Conservation (phyloP, 2,888 invertebrate genomes). For the Gastracanthus pulcherrimus region DNA sequence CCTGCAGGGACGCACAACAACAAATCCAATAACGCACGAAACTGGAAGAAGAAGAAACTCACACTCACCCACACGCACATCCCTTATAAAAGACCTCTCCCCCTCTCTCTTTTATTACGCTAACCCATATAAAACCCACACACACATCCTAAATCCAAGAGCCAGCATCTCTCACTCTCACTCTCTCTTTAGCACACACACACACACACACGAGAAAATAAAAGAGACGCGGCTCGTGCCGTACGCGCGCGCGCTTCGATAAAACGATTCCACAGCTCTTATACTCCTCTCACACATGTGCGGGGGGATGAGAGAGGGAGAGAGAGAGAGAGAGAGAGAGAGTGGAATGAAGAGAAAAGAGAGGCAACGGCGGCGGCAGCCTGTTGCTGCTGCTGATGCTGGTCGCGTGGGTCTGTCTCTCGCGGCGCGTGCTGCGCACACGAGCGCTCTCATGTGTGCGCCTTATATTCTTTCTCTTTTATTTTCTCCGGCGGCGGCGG, state of each 20-base stretch:
- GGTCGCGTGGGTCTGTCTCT: constrained; percentile 53
- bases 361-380: not conserved
- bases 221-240: constrained; percentile 58
- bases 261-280: constrained; percentile 11
- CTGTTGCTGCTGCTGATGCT: constrained; percentile 25
- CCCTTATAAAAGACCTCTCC: too few relatives aligned
- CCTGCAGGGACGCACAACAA: too few relatives aligned
- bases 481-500: not conserved
- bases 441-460: not conserved
- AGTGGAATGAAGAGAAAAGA: not conserved
- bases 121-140: too few relatives aligned
- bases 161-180: too few relatives aligned
- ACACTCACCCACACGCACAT: too few relatives aligned
- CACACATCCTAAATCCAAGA: too few relatives aligned
- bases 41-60: too few relatives aligned
- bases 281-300: not conserved
- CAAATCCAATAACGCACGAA: too few relatives aligned
- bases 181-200: too few relatives aligned
- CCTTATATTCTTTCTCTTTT: not conserved
- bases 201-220: not conserved
- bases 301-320: not conserved
- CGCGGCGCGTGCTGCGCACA: constrained; percentile 12
- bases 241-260: constrained; percentile 41
- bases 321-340: not conserved
- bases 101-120: too few relatives aligned